phyloP scores from a whole-genome alignment of 2,113 vertebrate species.

The Etia nguti region DNA sequence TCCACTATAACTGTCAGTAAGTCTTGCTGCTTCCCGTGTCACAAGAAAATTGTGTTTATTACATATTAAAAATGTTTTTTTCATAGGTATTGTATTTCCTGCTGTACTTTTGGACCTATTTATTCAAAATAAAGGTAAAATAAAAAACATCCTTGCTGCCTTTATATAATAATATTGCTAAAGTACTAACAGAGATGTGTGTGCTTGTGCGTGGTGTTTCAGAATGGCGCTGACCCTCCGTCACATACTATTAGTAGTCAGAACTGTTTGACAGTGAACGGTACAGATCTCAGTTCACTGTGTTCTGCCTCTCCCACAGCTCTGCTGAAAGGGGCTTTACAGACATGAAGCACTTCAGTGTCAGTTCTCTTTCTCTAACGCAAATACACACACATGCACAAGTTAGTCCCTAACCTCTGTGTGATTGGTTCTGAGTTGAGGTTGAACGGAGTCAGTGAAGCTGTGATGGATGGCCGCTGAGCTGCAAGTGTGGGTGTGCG shows the following conservation, averaged over 20 bases:
- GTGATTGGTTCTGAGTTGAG: conserved; percentile 55
- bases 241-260: neutral
- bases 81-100: neutral
- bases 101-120: neutral
- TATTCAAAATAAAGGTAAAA: conserved; percentile 24
- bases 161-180: neutral
- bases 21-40: neutral
- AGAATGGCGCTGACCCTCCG: neutral
- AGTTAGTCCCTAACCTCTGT: conserved; percentile 45
- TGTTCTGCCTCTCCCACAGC: neutral
- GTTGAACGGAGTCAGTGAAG: conserved; percentile 49
- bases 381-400: neutral
- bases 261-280: conserved; percentile 33
- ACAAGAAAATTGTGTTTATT: neutral
- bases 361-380: neutral
- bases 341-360: neutral
- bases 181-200: neutral
- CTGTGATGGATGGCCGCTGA: conserved; percentile 54
- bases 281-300: conserved; percentile 6
- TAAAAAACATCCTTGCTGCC: neutral
- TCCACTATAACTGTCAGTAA: neutral
- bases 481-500: neutral
- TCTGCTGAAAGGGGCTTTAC: conserved; percentile 6
- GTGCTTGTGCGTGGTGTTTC: neutral
- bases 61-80: neutral